phyloP scores from a whole-genome alignment of 2,888 invertebrate species.

The Chamaedrilus cognettii region DNA sequence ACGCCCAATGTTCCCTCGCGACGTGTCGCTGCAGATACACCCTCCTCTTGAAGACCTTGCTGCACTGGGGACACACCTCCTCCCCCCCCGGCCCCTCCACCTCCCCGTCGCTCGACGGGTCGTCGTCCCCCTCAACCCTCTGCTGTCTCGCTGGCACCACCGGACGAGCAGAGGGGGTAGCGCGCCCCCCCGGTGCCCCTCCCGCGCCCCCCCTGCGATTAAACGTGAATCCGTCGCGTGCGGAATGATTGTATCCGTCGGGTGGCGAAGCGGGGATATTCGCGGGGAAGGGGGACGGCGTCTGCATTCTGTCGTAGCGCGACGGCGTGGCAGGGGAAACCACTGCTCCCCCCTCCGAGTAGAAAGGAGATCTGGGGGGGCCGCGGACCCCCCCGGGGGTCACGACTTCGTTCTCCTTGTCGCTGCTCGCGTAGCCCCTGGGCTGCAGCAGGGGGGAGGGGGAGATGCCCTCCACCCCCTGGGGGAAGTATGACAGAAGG shows the following conservation, averaged over 20 bases:
- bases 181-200: not conserved
- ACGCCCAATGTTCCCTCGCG: conserved; percentile 58
- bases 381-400: not conserved
- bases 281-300: not conserved
- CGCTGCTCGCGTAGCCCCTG: not conserved
- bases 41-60: conserved; percentile 50
- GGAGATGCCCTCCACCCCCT: not conserved
- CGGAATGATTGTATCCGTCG: not conserved
- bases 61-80: conserved; percentile 38
- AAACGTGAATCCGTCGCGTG: too few species aligned
- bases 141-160: conserved; percentile 1
- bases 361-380: too few species aligned
- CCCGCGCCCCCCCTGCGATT: too few species aligned
- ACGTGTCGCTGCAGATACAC: conserved; percentile 58
- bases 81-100: conserved; percentile 11
- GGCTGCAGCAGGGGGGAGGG: not conserved
- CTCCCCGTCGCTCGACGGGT: conserved; percentile 2
- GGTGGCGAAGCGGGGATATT: not conserved
- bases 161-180: not conserved
- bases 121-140: not conserved
- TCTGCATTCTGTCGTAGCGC: not conserved
- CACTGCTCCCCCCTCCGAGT: too few species aligned
- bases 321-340: too few species aligned
- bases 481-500: not conserved
- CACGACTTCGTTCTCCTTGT: not conserved